Evolutionary conservation across 2,113 vertebrate genomes (phyloP).

Genomic region (Peromyscus polionotus): DNA sequence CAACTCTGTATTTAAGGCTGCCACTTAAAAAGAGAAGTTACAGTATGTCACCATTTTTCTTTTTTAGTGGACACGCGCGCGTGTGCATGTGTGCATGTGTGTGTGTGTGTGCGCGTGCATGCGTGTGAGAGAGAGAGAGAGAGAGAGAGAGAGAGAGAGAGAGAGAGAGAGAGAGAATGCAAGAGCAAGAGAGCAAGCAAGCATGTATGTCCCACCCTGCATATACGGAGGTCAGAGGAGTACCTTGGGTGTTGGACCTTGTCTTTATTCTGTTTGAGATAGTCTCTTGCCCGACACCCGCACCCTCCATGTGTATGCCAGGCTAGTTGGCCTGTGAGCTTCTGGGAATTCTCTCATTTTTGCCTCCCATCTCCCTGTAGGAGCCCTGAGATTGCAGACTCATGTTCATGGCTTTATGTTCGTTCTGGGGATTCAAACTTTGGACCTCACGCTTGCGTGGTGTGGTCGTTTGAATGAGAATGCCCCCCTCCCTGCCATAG

Average conservation of each 20-base stretch:
- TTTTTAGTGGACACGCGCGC: not conserved
- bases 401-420: not conserved
- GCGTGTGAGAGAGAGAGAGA: not conserved
- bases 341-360: not conserved
- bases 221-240: not conserved
- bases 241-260: not conserved
- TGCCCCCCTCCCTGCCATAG: not conserved
- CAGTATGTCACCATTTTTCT: not conserved
- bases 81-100: not conserved
- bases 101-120: not conserved
- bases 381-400: not conserved
- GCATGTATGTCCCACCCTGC: not conserved
- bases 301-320: not conserved
- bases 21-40: not conserved
- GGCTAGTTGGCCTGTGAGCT: too few relatives aligned
- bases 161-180: not conserved
- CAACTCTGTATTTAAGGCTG: not conserved
- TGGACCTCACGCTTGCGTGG: not conserved
- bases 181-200: not conserved
- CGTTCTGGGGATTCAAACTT: not conserved
- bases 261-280: not conserved
- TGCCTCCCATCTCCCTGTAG: not conserved
- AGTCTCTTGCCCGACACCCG: not conserved
- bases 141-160: too few relatives aligned
- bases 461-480: not conserved